Base-by-base conservation (phyloP, 2,113 vertebrate genomes). In the Oxygymnocypris stewartii region DNA sequence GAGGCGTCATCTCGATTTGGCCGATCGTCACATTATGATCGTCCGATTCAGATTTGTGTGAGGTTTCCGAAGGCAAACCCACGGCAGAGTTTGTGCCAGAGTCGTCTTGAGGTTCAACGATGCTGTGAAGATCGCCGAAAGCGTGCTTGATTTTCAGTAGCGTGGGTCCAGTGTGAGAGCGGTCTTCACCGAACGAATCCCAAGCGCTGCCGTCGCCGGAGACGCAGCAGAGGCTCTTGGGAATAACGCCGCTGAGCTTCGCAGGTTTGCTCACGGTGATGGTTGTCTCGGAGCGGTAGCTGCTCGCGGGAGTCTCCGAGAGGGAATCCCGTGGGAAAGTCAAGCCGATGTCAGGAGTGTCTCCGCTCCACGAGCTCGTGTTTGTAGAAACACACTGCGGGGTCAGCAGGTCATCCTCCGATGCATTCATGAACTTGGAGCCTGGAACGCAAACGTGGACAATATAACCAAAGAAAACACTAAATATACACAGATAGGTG, bases 361-460 rank as follows among this genome's bases (percentile, higher is more conserved):
- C 93, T 40, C 88, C 91, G 12, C 87, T 94, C 97, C 97, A 98
- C 0, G 94, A 96, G 85, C 93, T 94, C 67, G 23, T 90, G 69
- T 49, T 84, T 28, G 79, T 74, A 16, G 89, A 84, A 89, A 90
- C 84, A 65, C 13, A 89, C 10, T 94, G 91, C 16, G 97, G 95
- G 69, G 95, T 96, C 85, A 96, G 31, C 89, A 99, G 91, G 91
- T 97, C 96, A 92, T 98, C 96, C 89, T 98, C 97, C 10, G 97
- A 98, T 87, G 96, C 97, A 89, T 96, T 97, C 69, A 96, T 94
- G 54, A 92, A 96, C 90, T 95, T 96, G 63, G 94, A 94, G 90
- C 93, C 98, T 99, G 91, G 90, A 91, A 90, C 78, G n/a, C 11
- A 78, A 2, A 16, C 67, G 78, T 25, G 54, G 80, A 54, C 8